Evolutionary conservation across 1,140 invertebrate genomes (phyloP).

Genomic region (Drosophila pectinifera): DNA sequence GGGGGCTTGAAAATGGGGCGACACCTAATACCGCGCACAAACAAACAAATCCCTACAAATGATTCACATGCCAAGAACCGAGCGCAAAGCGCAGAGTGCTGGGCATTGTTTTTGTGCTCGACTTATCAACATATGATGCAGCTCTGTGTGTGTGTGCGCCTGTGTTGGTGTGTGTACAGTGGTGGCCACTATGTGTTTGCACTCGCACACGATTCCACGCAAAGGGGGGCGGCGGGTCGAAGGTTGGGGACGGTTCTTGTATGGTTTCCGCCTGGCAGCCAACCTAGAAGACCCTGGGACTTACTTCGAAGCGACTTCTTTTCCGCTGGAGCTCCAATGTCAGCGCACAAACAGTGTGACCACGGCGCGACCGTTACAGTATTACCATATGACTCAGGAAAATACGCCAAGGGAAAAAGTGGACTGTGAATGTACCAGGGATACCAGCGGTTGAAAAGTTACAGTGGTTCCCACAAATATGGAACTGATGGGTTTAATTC

Average conservation of each 20-base stretch:
- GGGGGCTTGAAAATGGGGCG: conserved; percentile 51
- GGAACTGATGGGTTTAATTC: too few species aligned
- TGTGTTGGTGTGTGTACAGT: conserved; percentile 30
- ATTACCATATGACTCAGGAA: conserved; percentile 7
- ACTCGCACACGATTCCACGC: conserved; percentile 14
- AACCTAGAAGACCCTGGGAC: conserved; percentile 49
- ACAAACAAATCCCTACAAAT: conserved; percentile 74
- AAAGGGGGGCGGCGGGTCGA: conserved; percentile 8
- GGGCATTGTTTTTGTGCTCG: conserved; percentile 49
- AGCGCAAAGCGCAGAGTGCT: conserved; percentile 6
- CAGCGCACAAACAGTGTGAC: conserved; percentile 70
- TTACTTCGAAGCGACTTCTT: conserved; percentile 64
- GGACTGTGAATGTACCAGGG: conserved; percentile 2
- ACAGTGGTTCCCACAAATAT: not conserved
- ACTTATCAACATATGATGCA: conserved; percentile 61
- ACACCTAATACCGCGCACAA: conserved; percentile 62
- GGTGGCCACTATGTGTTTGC: conserved; percentile 33
- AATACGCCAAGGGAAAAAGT: not conserved
- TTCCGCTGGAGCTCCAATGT: conserved; percentile 51
- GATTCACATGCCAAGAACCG: conserved; percentile 61
- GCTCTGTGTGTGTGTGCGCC: conserved; percentile 11
- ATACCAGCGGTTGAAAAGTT: not conserved
- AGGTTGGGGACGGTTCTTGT: conserved; percentile 34
- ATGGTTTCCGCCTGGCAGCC: conserved; percentile 59
- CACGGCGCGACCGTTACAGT: conserved; percentile 19